Conservation (phyloP, 1,140 invertebrate species). For the Trissolcus basalis region DNA sequence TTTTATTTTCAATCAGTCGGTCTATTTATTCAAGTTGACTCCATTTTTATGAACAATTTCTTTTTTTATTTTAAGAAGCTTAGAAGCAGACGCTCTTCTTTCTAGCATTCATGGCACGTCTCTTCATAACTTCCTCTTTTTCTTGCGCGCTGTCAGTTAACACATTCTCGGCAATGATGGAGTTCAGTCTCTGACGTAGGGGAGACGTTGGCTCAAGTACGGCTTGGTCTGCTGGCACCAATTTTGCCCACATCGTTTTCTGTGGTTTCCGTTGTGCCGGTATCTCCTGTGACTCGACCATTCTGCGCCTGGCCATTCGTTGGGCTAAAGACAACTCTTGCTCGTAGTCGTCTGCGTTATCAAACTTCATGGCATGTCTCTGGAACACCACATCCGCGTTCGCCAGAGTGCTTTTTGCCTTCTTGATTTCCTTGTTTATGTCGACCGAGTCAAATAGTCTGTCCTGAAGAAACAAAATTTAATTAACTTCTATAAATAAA, state of each 20-base stretch:
- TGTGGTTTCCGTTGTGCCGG: slow-evolving; percentile 54
- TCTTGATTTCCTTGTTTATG: slow-evolving; percentile 71
- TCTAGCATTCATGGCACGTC: slow-evolving; percentile 62
- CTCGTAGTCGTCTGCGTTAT: slow-evolving; percentile 63
- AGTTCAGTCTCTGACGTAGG: slow-evolving; percentile 53
- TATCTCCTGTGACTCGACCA: slow-evolving; percentile 54
- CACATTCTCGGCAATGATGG: slow-evolving; percentile 60
- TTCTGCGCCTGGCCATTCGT: slow-evolving; percentile 62
- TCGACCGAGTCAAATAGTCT: slow-evolving; percentile 73
- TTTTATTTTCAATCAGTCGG: too few relatives aligned
- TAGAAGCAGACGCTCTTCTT: slow-evolving; percentile 72
- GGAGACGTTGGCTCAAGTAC: slow-evolving; percentile 41
- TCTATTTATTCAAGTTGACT: too few relatives aligned
- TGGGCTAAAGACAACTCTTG: slow-evolving; percentile 57
- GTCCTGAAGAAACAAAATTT: slow-evolving; percentile 60
- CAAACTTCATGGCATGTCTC: slow-evolving; percentile 70
- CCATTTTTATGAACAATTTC: not conserved
- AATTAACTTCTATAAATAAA: slow-evolving; percentile 4
- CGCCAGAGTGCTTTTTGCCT: slow-evolving; percentile 67
- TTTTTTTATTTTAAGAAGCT: not conserved
- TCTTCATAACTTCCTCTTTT: slow-evolving; percentile 55
- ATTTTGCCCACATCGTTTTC: slow-evolving; percentile 63
- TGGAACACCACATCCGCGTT: slow-evolving; percentile 66
- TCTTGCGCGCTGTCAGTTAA: slow-evolving; percentile 39
- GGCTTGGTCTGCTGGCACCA: slow-evolving; percentile 48